These are phyloP conservation scores for Orius insidiosus DNA, from an alignment of 1,140 invertebrate genomes.

Conservation along the genomic window DNA sequence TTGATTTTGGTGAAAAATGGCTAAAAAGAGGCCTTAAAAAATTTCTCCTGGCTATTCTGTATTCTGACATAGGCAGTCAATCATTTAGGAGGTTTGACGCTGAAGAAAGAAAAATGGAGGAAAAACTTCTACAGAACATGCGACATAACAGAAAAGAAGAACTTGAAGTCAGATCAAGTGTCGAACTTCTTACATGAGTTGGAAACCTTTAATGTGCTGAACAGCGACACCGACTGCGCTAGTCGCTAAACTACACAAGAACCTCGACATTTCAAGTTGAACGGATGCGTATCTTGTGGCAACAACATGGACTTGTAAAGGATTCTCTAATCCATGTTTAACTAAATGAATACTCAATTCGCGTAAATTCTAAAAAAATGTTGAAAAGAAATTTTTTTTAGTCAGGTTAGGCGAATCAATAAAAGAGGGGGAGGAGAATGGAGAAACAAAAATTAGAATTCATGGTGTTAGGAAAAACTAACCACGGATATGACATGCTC, in stretches of 20 bases:
- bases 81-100: too few species aligned
- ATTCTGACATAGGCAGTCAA: too few species aligned
- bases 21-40: too few species aligned
- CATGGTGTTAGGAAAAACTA: too few species aligned
- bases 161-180: conserved; percentile 13
- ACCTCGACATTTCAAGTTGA: conserved; percentile 56
- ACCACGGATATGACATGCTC: conserved; percentile 72
- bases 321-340: conserved; percentile 38
- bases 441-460: too few species aligned
- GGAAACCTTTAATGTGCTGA: conserved; percentile 53
- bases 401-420: too few species aligned
- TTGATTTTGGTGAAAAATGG: too few species aligned
- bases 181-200: conserved; percentile 45
- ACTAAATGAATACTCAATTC: conserved; percentile 66
- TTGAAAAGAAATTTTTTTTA: too few species aligned
- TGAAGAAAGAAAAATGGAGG: too few species aligned
- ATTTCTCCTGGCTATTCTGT: too few species aligned
- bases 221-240: conserved; percentile 43
- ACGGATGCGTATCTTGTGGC: conserved; percentile 60
- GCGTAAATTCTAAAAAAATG: conserved; percentile 42
- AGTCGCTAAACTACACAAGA: conserved; percentile 54
- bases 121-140: too few species aligned
- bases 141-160: conserved; percentile 4
- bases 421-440: conserved; percentile 4
- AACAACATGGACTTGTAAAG: conserved; percentile 60